These are phyloP conservation scores for Aphelinus certus DNA, from an alignment of 1,140 invertebrate species.

Conservation along the genomic window DNA sequence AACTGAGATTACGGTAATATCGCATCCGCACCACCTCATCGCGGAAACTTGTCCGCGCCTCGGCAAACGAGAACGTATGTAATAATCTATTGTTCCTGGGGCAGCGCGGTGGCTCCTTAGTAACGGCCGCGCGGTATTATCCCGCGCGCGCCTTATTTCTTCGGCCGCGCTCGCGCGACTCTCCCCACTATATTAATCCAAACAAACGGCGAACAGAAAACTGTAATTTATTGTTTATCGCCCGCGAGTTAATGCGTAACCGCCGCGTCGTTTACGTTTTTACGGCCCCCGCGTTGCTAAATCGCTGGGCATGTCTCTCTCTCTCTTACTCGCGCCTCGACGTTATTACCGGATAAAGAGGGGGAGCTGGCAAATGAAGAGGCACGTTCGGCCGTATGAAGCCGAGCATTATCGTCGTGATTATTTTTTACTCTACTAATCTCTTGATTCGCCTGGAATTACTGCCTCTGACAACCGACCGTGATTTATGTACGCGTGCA, in stretches of 20 bases:
- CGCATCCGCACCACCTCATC: background rate
- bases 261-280: conserved; percentile 16
- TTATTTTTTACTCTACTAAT: too few species aligned
- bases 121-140: background rate
- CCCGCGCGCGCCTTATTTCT: conserved; percentile 1
- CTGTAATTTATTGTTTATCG: conserved; percentile 36
- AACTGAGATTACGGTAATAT: too few species aligned
- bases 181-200: conserved; percentile 12
- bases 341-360: conserved; percentile 6
- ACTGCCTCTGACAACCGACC: too few species aligned
- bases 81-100: conserved; percentile 7
- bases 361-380: background rate
- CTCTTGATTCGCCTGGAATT: too few species aligned
- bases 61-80: conserved; percentile 3
- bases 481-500: too few species aligned
- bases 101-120: background rate
- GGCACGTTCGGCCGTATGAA: too few species aligned
- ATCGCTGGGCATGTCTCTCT: background rate
- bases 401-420: too few species aligned
- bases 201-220: conserved; percentile 34
- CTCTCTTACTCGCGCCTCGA: background rate
- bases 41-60: background rate
- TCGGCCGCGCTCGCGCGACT: background rate
- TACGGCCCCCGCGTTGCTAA: background rate
- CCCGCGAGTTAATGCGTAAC: conserved; percentile 15